A percentile compares a stretch with the other conserved stretches of the same genome.
Conservation (phyloP, 2,888 invertebrate species). For the Thereva unica region DNA sequence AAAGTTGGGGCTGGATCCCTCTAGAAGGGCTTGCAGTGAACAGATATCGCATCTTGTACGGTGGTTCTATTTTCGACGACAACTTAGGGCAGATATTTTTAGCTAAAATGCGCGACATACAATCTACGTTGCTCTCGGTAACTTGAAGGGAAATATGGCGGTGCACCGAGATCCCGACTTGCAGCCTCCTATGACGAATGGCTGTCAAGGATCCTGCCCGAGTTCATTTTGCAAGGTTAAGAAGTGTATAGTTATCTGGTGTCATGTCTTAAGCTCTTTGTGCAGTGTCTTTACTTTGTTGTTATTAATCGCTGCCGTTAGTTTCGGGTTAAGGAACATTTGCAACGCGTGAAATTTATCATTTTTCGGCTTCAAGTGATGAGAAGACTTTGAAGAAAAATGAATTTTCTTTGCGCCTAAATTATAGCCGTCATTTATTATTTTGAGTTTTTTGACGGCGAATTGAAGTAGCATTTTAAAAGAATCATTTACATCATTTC, state of each 20-base stretch:
- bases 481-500: too few species aligned
- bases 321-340: too few species aligned
- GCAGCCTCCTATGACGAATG: slow-evolving; percentile 23
- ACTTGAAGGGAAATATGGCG: background rate
- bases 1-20: too few species aligned
- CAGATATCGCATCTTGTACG: too few species aligned
- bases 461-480: too few species aligned
- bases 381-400: background rate
- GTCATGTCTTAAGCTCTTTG: background rate
- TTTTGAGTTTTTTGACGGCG: too few species aligned
- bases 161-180: background rate
- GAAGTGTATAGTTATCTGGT: slow-evolving; percentile 6
- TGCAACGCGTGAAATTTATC: too few species aligned
- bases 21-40: too few species aligned
- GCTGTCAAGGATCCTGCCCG: slow-evolving; percentile 10
- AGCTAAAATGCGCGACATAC: slow-evolving; percentile 22
- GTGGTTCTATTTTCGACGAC: slow-evolving; percentile 16
- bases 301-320: too few species aligned
- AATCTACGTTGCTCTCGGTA: slow-evolving; percentile 10
- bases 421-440: slow-evolving; percentile 5
- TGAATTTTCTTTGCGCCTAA: slow-evolving; percentile 13
- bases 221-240: slow-evolving; percentile 20
- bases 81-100: slow-evolving; percentile 30
- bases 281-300: too few species aligned
- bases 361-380: too few species aligned